Evolutionary conservation across 2,797 vertebrate genomes (phyloP).

Genomic region (Kryptolebias ocellatus): DNA sequence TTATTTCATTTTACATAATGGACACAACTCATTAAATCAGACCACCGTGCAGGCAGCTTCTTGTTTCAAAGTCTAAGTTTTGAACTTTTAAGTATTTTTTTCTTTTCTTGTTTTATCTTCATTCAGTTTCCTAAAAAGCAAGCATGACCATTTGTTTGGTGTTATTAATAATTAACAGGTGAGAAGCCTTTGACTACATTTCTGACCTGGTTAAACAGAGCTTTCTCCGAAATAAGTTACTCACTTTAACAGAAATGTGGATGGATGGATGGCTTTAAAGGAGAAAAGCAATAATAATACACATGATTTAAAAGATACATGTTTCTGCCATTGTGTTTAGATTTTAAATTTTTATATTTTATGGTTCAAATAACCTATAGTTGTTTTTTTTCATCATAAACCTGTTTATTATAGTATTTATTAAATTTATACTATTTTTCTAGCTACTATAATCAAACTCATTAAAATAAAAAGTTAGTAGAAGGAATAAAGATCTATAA

Average conservation of each 20-base stretch:
- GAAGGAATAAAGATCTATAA: no score
- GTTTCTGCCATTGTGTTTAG: not conserved
- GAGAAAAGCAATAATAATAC: no score
- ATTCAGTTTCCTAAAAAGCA: not conserved
- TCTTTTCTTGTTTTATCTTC: not conserved
- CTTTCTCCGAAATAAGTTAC: not conserved
- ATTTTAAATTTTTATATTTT: not conserved
- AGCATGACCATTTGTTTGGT: not conserved
- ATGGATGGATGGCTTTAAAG: no score
- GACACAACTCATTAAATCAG: constrained; percentile 26
- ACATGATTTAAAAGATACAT: not conserved
- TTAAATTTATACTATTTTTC: no score
- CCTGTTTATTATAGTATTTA: no score
- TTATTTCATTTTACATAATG: constrained; percentile 31
- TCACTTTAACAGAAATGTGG: no score
- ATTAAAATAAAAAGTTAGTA: no score
- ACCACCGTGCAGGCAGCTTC: constrained; percentile 10
- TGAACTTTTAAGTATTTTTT: not conserved
- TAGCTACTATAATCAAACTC: no score
- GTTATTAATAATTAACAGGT: not conserved
- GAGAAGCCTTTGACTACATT: not conserved
- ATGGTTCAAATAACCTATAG: not conserved
- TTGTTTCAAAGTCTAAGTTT: not conserved
- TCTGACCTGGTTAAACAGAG: not conserved
- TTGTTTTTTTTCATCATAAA: not conserved